Conservation (phyloP, 2,888 invertebrate species). For the Diplazon laetatorius region DNA sequence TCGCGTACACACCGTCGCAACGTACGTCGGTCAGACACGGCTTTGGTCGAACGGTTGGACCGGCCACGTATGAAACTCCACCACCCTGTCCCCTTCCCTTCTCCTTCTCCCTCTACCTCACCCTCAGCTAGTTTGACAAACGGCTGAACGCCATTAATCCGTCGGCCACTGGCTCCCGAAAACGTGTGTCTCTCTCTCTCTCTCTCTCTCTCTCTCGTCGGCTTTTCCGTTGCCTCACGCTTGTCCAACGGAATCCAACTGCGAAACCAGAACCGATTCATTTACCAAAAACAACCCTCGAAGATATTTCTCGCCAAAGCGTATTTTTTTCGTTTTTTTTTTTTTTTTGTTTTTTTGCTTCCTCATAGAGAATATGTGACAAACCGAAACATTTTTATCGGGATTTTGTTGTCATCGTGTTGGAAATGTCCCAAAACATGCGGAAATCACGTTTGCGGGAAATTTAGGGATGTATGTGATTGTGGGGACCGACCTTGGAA, state of each 20-base stretch:
- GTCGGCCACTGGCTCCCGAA: slow-evolving; percentile 15
- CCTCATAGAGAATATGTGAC: no score
- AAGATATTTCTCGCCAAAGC: slow-evolving; percentile 2
- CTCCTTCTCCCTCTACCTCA: no score
- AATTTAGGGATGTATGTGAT: no score
- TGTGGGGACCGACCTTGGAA: no score
- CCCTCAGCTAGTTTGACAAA: no score
- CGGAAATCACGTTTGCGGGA: no score
- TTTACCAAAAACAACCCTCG: slow-evolving; percentile 19
- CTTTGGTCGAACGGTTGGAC: slow-evolving; percentile 18
- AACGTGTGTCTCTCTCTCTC: no score
- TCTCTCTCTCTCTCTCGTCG: slow-evolving; percentile 7
- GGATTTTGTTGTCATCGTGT: no score
- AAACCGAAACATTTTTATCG: no score
- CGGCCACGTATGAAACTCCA: slow-evolving; percentile 31
- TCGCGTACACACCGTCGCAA: no score
- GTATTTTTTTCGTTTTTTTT: background rate
- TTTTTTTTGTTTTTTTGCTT: background rate
- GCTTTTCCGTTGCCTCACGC: slow-evolving; percentile 38
- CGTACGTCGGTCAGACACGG: background rate
- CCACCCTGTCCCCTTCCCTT: no score
- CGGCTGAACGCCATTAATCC: slow-evolving; percentile 53
- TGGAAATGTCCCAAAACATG: no score
- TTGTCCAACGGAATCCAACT: slow-evolving; percentile 21
- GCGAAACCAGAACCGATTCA: slow-evolving; percentile 37